phyloP scores from a whole-genome alignment of 2,888 invertebrate genomes.

The Cloeon dipterum region DNA sequence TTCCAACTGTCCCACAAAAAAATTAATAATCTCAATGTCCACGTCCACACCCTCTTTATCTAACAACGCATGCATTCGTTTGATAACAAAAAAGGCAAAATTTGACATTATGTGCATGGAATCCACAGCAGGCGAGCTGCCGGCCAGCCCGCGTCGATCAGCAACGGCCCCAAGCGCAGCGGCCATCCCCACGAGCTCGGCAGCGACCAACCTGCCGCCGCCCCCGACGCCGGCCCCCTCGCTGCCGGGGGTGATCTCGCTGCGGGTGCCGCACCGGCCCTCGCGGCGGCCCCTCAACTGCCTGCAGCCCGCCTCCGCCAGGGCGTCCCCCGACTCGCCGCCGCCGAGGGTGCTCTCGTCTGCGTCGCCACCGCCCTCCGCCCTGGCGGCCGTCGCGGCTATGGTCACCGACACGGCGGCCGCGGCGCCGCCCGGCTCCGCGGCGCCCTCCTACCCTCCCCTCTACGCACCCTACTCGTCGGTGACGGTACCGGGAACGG shows the following conservation, averaged over 20 bases:
- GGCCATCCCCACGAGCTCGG: constrained; percentile 33
- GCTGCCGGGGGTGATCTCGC: background rate
- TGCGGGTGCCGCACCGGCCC: constrained; percentile 2
- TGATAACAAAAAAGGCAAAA: too few relatives aligned
- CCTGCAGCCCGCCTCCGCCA: background rate
- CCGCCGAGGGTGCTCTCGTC: constrained; percentile 4
- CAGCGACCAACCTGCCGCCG: constrained; percentile 34
- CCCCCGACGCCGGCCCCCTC: constrained; percentile 42
- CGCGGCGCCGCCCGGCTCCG: constrained; percentile 26
- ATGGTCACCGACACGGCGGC: constrained; percentile 15
- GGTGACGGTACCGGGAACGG: background rate
- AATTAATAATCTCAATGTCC: too few relatives aligned
- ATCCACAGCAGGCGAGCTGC: constrained; percentile 4
- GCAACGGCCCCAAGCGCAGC: constrained; percentile 13
- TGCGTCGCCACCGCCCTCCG: constrained; percentile 5
- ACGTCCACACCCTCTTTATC: too few relatives aligned
- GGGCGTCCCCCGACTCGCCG: constrained; percentile 2
- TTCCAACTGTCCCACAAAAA: too few relatives aligned
- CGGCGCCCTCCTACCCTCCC: constrained; percentile 25
- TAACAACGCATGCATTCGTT: too few relatives aligned
- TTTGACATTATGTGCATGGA: too few relatives aligned
- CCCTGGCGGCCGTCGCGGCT: constrained; percentile 5
- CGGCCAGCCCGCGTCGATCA: constrained; percentile 2
- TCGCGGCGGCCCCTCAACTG: background rate
- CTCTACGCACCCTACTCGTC: background rate